Percentiles rank a stretch among this genome's conserved stretches.
Evolutionary conservation across 2,797 vertebrate species (phyloP).

Genomic region (Tragopan temminckii): DNA sequence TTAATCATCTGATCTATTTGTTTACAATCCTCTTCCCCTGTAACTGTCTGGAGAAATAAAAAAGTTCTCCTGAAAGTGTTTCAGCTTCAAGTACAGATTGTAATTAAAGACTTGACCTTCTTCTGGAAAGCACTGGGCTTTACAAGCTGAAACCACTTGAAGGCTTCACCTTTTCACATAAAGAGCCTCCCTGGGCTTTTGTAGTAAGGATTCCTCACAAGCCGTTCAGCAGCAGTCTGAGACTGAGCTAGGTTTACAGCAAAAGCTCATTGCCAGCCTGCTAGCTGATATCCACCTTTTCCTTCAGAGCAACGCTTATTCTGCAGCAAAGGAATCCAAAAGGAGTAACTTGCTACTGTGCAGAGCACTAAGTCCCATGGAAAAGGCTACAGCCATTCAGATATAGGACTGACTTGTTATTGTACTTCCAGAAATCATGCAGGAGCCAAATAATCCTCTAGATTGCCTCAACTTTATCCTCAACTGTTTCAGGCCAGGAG

Average conservation of each 20-base stretch:
- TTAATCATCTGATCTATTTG: background rate
- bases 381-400: background rate
- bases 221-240: background rate
- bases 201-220: background rate
- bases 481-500: background rate
- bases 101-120: background rate
- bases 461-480: background rate
- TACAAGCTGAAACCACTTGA: background rate
- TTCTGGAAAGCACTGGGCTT: background rate
- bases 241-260: background rate
- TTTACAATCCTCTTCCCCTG: background rate
- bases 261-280: background rate
- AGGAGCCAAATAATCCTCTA: background rate
- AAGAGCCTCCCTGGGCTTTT: background rate
- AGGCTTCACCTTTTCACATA: background rate
- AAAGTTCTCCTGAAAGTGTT: background rate
- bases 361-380: background rate
- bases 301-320: background rate
- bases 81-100: background rate
- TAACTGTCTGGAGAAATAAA: background rate
- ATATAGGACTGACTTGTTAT: background rate
- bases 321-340: background rate
- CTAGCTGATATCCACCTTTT: background rate
- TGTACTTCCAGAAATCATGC: background rate
- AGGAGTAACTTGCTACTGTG: background rate